These are phyloP conservation scores for Hestina assimilis DNA, from an alignment of 1,140 invertebrate genomes.

Conservation along the genomic window DNA sequence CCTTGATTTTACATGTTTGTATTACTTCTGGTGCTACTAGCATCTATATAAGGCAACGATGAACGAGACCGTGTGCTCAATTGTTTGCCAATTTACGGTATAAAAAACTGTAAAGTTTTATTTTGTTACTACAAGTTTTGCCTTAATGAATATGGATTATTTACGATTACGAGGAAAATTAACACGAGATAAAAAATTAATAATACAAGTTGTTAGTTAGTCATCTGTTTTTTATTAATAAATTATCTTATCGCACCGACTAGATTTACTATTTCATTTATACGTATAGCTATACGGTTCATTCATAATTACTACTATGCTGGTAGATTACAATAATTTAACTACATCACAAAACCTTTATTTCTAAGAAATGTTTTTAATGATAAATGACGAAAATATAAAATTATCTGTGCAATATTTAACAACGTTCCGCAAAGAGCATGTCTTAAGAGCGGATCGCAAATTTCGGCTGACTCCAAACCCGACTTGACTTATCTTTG, in stretches of 20 bases:
- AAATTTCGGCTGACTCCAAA: conserved; percentile 32
- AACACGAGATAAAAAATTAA: conserved; percentile 4
- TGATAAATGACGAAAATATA: background rate
- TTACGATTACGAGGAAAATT: conserved; percentile 8
- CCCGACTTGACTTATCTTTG: conserved; percentile 69
- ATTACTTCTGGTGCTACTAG: too few species aligned
- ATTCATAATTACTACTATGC: too few species aligned
- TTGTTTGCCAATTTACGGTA: background rate
- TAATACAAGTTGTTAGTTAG: background rate
- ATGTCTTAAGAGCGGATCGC: conserved; percentile 1
- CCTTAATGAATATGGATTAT: conserved; percentile 2
- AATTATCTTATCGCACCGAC: background rate
- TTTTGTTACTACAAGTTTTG: conserved; percentile 11
- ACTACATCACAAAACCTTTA: too few species aligned
- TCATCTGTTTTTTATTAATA: background rate
- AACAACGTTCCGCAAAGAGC: background rate
- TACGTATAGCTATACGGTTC: too few species aligned
- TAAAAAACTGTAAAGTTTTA: conserved; percentile 6
- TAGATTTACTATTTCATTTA: background rate
- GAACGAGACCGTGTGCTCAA: too few species aligned
- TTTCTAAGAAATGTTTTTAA: too few species aligned
- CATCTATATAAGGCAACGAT: too few species aligned
- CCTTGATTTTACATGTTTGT: too few species aligned
- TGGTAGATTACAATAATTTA: too few species aligned
- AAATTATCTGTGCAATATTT: background rate